These are phyloP conservation scores for Gopherus flavomarginatus DNA, from an alignment of 2,113 vertebrate genomes.

Conservation along the genomic window DNA sequence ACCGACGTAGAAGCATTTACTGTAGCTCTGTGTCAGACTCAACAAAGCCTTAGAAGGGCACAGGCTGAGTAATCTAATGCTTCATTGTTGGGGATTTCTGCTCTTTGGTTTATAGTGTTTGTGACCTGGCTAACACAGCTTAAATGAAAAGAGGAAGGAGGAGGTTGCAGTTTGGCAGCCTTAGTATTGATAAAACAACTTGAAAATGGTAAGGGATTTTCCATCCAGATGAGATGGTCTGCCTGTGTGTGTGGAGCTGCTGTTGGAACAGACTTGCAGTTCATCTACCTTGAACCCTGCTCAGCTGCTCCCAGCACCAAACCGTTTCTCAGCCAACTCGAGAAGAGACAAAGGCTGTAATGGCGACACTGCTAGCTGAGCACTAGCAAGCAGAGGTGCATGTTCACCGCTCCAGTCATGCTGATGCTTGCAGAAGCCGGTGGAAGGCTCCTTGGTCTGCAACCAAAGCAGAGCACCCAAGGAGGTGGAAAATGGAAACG, in stretches of 20 bases:
- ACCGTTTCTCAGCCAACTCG: background rate
- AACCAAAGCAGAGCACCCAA: background rate
- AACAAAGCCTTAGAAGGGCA: slow-evolving; percentile 34
- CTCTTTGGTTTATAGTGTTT: slow-evolving; percentile 32
- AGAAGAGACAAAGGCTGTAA: background rate
- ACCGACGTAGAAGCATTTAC: slow-evolving; percentile 39
- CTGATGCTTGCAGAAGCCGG: background rate
- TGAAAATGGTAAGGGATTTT: background rate
- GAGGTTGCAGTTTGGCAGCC: background rate
- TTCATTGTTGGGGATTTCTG: slow-evolving; percentile 52
- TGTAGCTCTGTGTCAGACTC: slow-evolving; percentile 26
- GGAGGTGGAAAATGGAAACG: background rate
- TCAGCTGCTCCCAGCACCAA: background rate
- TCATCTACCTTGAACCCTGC: background rate
- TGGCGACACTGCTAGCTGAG: background rate
- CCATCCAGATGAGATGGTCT: background rate
- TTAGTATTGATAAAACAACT: background rate
- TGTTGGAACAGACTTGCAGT: fast-evolving
- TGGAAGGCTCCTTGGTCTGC: background rate
- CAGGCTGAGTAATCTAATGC: slow-evolving; percentile 64
- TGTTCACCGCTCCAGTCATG: background rate
- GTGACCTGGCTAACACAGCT: slow-evolving; percentile 25
- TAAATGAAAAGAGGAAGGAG: slow-evolving; percentile 55
- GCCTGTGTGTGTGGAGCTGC: background rate
- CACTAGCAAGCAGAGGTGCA: background rate